A percentile compares a stretch with the other conserved stretches of the same genome.
These are phyloP conservation scores for Acanthornis magna DNA, from an alignment of 2,797 vertebrate species.

Conservation along the genomic window DNA sequence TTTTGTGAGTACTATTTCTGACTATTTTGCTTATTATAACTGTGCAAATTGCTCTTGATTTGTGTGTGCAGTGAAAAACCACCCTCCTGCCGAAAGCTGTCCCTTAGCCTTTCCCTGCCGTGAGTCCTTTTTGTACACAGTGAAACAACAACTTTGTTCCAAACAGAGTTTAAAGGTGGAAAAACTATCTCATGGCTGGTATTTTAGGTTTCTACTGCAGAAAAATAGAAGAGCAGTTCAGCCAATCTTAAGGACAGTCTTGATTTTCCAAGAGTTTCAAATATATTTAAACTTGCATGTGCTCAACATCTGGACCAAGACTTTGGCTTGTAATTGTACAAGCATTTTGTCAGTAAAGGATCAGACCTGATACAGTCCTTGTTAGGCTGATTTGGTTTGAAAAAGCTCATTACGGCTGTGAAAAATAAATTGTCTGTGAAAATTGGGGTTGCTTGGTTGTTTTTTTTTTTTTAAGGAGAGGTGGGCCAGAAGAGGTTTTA, in stretches of 20 bases:
- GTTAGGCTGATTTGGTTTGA: background rate
- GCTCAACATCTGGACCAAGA: background rate
- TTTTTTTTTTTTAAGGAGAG: background rate
- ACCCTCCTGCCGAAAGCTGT: background rate
- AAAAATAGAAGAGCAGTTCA: background rate
- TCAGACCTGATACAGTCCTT: background rate
- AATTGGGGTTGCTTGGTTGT: background rate
- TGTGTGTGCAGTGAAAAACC: background rate
- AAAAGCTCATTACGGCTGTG: background rate
- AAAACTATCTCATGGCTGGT: background rate
- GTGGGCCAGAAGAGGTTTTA: background rate
- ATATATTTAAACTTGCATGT: background rate
- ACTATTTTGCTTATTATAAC: background rate
- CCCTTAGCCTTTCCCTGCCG: background rate
- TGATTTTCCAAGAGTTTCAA: background rate
- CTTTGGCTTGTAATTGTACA: background rate
- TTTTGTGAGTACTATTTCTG: background rate
- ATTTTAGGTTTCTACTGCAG: background rate
- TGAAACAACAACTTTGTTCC: background rate
- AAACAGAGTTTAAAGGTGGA: background rate
- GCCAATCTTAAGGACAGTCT: background rate
- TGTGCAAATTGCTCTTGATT: background rate
- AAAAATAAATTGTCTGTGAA: background rate
- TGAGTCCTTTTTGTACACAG: background rate
- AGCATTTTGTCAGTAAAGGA: background rate